A percentile compares a stretch with the other conserved stretches of the same genome.
Evolutionary conservation across 2,888 invertebrate species (phyloP).

Genomic region (Heliconius sara): DNA sequence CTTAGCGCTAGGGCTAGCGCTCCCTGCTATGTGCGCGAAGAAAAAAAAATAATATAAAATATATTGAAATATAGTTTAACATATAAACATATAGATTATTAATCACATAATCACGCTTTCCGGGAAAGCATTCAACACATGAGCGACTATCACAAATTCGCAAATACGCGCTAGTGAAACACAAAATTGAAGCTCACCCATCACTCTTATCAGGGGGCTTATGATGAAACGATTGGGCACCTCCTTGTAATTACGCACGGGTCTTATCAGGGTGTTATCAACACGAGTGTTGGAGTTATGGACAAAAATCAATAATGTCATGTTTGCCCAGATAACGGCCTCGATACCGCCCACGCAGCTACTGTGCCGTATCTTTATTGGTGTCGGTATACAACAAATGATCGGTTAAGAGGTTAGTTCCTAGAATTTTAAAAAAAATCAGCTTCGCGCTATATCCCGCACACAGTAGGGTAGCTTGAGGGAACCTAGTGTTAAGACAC

Average conservation of each 20-base stretch:
- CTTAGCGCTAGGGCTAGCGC: too few relatives aligned
- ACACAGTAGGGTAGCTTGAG: too few relatives aligned
- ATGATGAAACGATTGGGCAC: slow-evolving; percentile 34
- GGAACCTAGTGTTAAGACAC: too few relatives aligned
- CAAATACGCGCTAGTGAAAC: not conserved
- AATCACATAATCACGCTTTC: not conserved
- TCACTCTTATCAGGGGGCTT: slow-evolving; percentile 23
- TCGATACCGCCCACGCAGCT: slow-evolving; percentile 43
- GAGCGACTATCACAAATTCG: not conserved
- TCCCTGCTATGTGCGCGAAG: too few relatives aligned
- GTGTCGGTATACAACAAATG: slow-evolving; percentile 28
- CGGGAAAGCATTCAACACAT: not conserved
- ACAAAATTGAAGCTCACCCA: not conserved
- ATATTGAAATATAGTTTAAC: too few relatives aligned
- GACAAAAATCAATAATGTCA: slow-evolving; percentile 54
- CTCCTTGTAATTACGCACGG: slow-evolving; percentile 43
- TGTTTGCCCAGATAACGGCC: slow-evolving; percentile 47
- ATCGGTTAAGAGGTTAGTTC: slow-evolving; percentile 11
- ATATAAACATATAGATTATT: not conserved
- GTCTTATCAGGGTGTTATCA: slow-evolving; percentile 40
- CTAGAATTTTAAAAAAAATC: not conserved
- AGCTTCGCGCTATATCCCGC: too few relatives aligned
- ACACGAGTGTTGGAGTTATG: slow-evolving; percentile 43
- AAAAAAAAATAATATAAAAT: too few relatives aligned
- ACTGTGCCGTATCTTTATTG: slow-evolving; percentile 45